Evolutionary conservation across 2,797 vertebrate genomes (phyloP), one percentile per base, ranked within the genome.

Genomic region (Gambelia wislizenii): DNA sequence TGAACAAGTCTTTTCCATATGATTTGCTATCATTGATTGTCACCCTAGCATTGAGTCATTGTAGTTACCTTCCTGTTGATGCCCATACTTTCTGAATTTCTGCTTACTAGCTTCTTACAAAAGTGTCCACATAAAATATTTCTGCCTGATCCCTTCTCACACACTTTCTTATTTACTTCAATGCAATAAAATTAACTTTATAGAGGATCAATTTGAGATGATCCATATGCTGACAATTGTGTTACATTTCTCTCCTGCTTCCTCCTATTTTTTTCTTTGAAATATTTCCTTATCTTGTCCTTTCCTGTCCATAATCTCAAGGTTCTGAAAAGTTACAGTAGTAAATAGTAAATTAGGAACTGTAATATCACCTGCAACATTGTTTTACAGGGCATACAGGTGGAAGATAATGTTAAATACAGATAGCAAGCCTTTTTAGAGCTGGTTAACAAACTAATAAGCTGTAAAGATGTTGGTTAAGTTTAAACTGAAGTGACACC

Each of bases 41-140:
- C 75, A 44, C 1, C 72, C 20, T 7, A 74, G 75, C 75, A 92
- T 89, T 93, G 91, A 61, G 1, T 84, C 87, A 36, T 8, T 44
- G 76, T 44, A 7, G 76, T 76, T 88, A 75, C 80, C 92, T 78
- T 27, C 0, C 14, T 42, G 74, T 85, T 52, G 87, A 76, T 90
- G 86, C 74, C 82, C 75, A 3, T 20, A 18, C 74, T 75, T 93
- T 83, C 59, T 86, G 61, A 84, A 86, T 89, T 92, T 93, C 89
- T 93, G 87, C 92, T 95, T 93, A 91, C 92, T 88, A 18, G 56
- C 75, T 92, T 92, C 83, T 92, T 92, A 87, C 74, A 75, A 85
- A 89, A 89, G 90, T 93, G 89, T 90, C 67, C 1, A 5, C 33
- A 82, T 93, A 90, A 92, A 95, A 86, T 87, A 89, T 25, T 72